Conservation (phyloP, 2,113 vertebrate genomes). For the Mixornis gularis region DNA sequence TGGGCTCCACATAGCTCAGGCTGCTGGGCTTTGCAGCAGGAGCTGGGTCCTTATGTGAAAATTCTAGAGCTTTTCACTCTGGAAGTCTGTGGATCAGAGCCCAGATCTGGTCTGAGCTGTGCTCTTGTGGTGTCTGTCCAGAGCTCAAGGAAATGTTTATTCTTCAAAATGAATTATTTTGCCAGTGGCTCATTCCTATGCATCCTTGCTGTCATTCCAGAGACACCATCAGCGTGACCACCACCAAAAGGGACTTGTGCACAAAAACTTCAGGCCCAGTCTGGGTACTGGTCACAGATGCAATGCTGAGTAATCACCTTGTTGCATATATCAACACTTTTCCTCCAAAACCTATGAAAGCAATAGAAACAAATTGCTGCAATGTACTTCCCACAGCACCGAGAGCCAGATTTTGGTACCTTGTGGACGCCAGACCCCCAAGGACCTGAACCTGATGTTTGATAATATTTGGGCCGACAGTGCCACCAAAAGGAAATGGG, state of each 20-base stretch:
- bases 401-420: background rate
- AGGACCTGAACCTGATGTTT: background rate
- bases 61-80: background rate
- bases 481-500: slow-evolving; percentile 49
- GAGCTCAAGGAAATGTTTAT: background rate
- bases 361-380: background rate
- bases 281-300: background rate
- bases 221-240: background rate
- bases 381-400: background rate
- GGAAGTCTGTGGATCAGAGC: background rate
- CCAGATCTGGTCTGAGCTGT: background rate
- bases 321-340: background rate
- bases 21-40: background rate
- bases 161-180: background rate
- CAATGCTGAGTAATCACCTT: background rate
- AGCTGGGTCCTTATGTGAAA: background rate
- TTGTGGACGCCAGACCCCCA: background rate
- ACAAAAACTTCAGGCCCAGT: background rate
- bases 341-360: background rate
- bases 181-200: background rate
- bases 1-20: background rate
- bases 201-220: background rate
- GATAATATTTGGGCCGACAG: background rate
- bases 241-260: fast-evolving
- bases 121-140: background rate